Evolutionary conservation across 1,140 invertebrate species (phyloP).

Genomic region (Bradysia coprophila): DNA sequence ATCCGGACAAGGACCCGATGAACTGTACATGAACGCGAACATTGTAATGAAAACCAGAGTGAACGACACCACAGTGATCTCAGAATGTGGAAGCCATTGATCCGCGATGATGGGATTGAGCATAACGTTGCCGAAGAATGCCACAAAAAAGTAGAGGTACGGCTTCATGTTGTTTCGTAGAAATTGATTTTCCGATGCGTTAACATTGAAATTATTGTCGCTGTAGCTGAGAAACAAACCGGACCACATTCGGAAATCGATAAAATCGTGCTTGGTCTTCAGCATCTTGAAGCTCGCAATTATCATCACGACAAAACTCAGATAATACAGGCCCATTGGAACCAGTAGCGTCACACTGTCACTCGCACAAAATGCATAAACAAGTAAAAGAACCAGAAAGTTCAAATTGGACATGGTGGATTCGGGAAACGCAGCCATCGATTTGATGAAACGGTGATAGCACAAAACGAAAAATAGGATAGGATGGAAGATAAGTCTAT

Average conservation of each 20-base stretch:
- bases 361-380: slow-evolving; percentile 44
- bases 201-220: slow-evolving; percentile 44
- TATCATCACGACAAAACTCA: slow-evolving; percentile 51
- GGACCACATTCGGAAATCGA: slow-evolving; percentile 60
- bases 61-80: slow-evolving; percentile 55
- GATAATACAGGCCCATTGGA: slow-evolving; percentile 47
- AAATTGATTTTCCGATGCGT: slow-evolving; percentile 61
- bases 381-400: slow-evolving; percentile 39
- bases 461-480: slow-evolving; percentile 44
- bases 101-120: slow-evolving; percentile 57
- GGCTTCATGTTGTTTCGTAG: slow-evolving; percentile 65
- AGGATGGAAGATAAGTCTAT: slow-evolving; percentile 49
- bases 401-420: slow-evolving; percentile 41
- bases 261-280: slow-evolving; percentile 48
- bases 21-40: slow-evolving; percentile 43
- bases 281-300: slow-evolving; percentile 63
- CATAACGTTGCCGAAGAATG: slow-evolving; percentile 51
- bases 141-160: slow-evolving; percentile 57
- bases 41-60: slow-evolving; percentile 53
- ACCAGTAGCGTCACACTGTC: slow-evolving; percentile 39
- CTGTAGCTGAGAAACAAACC: slow-evolving; percentile 53
- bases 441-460: slow-evolving; percentile 42
- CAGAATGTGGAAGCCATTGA: slow-evolving; percentile 62
- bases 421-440: slow-evolving; percentile 34
- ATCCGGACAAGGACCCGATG: slow-evolving; percentile 37